Percentiles rank a stretch among this genome's conserved stretches.
phyloP scores from a whole-genome alignment of 2,888 invertebrate genomes.

The Caradrina clavipalpis region DNA sequence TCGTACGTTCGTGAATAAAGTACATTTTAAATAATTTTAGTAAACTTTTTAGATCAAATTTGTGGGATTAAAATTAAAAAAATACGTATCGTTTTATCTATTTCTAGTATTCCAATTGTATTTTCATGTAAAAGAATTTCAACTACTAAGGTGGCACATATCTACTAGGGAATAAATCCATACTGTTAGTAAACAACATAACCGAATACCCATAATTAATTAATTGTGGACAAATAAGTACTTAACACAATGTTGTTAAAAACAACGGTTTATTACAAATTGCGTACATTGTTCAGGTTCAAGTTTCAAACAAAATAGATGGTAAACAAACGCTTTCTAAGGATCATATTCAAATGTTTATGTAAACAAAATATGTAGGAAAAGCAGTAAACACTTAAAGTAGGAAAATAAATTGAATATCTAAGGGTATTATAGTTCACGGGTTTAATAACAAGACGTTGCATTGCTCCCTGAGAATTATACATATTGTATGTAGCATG shows the following conservation, averaged over 20 bases:
- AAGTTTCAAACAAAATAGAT: conserved; percentile 6
- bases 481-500: no score
- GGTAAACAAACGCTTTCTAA: background rate
- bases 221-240: background rate
- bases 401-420: background rate
- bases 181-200: background rate
- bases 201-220: background rate
- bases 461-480: no score
- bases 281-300: background rate
- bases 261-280: conserved; percentile 9
- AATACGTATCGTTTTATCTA: no score
- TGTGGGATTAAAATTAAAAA: no score
- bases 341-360: conserved; percentile 5
- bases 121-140: background rate
- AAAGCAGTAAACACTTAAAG: no score
- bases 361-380: background rate
- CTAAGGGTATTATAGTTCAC: no score
- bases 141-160: background rate
- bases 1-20: no score
- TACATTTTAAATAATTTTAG: no score
- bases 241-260: background rate
- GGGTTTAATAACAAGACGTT: no score
- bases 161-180: background rate
- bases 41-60: no score
- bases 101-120: no score